These are phyloP conservation scores for Thamnophis sirtalis DNA, from an alignment of 2,113 vertebrate species.

Conservation along the genomic window DNA sequence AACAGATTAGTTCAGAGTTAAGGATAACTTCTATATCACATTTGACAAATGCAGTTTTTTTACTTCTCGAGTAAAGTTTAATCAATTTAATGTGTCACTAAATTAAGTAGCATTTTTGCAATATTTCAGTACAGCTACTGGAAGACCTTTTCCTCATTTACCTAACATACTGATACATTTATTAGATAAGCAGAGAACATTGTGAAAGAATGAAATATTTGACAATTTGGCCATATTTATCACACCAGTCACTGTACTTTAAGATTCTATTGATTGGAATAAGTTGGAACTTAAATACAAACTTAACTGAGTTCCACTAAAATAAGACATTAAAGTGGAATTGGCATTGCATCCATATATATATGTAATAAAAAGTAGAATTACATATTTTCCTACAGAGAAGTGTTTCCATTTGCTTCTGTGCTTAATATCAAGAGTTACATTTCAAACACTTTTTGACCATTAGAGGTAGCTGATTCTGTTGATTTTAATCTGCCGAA, in stretches of 20 bases:
- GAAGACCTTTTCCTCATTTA: neutral
- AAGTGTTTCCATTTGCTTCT: neutral
- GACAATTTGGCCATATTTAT: neutral
- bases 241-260: neutral
- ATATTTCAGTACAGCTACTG: slow-evolving; percentile 11
- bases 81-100: slow-evolving; percentile 25
- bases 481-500: neutral
- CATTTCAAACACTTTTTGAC: neutral
- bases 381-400: neutral
- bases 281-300: neutral
- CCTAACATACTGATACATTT: neutral
- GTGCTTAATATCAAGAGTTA: neutral
- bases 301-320: no score
- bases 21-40: neutral
- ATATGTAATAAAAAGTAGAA: neutral
- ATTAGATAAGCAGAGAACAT: neutral
- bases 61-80: slow-evolving; percentile 1
- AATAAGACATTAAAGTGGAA: neutral
- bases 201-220: neutral
- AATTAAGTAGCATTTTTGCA: slow-evolving; percentile 16
- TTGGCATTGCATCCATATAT: neutral
- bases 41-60: slow-evolving; percentile 22
- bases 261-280: neutral
- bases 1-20: slow-evolving; percentile 17
- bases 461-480: neutral